phyloP scores from a whole-genome alignment of 2,888 invertebrate species.

The Petrolisthes manimaculis region DNA sequence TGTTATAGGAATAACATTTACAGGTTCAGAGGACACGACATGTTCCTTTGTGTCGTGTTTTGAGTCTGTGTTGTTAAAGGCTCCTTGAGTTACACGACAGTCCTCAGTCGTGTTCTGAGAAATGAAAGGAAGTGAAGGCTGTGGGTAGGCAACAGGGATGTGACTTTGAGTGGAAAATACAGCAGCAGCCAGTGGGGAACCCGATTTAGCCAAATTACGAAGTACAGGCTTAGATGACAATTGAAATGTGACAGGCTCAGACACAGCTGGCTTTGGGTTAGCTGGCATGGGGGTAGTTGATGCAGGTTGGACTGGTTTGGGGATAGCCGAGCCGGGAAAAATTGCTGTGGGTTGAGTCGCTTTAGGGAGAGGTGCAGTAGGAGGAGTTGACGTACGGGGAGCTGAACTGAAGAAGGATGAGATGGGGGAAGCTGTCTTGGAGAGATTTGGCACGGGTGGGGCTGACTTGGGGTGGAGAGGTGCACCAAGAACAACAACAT shows the following conservation, averaged over 20 bases:
- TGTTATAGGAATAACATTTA: too few species aligned
- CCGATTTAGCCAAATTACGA: constrained; percentile 5
- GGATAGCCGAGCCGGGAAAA: constrained; percentile 11
- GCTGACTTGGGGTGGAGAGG: not conserved
- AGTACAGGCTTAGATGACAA: not conserved
- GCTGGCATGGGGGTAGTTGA: too few species aligned
- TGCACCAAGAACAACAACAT: not conserved
- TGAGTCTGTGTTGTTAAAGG: not conserved
- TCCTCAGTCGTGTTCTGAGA: not conserved
- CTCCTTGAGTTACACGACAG: not conserved
- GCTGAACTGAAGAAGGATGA: not conserved
- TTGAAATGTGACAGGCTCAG: not conserved
- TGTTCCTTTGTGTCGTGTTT: not conserved
- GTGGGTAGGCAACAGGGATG: not conserved
- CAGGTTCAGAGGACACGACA: too few species aligned
- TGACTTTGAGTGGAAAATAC: not conserved
- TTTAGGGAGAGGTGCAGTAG: not conserved
- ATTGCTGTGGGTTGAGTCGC: not conserved
- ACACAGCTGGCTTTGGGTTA: not conserved
- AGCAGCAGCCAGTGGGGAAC: constrained; percentile 11
- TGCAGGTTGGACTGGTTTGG: not conserved
- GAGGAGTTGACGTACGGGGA: not conserved
- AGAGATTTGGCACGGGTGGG: not conserved
- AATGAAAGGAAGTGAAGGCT: not conserved
- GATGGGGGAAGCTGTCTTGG: constrained; percentile 19